Percentiles rank a stretch among this genome's conserved stretches.
Conservation (phyloP, 2,797 vertebrate genomes). For the Masticophis lateralis region DNA sequence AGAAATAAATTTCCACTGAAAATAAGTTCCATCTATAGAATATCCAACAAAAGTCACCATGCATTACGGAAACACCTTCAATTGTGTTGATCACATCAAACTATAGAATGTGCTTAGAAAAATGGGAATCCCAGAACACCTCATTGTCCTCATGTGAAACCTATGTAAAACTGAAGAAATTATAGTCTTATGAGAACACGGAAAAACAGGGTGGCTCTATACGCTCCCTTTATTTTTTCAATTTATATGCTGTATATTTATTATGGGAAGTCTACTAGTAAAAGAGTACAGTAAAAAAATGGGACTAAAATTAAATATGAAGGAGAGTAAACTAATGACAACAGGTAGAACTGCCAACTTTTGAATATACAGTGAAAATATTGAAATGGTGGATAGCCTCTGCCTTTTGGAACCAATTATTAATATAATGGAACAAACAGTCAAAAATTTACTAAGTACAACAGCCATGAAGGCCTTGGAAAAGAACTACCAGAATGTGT, state of each 20-base stretch:
- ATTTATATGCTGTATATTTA: background rate
- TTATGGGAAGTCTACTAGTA: background rate
- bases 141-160: background rate
- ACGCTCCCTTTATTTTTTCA: background rate
- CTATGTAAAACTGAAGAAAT: background rate
- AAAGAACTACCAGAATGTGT: background rate
- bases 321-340: background rate
- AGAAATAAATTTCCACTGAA: background rate
- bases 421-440: background rate
- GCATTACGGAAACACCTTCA: background rate
- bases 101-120: background rate
- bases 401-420: background rate
- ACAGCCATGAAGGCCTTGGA: background rate
- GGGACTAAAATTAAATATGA: background rate
- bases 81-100: background rate
- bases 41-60: background rate
- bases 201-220: background rate
- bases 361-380: background rate
- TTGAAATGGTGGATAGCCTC: background rate
- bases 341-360: background rate
- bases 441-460: background rate
- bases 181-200: background rate
- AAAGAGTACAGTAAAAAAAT: background rate
- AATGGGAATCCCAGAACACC: background rate
- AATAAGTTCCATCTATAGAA: conserved; percentile 1